Percentiles rank a stretch among this genome's conserved stretches.
These are phyloP conservation scores for Pithys albifrons DNA, from an alignment of 2,113 vertebrate species.

Conservation along the genomic window DNA sequence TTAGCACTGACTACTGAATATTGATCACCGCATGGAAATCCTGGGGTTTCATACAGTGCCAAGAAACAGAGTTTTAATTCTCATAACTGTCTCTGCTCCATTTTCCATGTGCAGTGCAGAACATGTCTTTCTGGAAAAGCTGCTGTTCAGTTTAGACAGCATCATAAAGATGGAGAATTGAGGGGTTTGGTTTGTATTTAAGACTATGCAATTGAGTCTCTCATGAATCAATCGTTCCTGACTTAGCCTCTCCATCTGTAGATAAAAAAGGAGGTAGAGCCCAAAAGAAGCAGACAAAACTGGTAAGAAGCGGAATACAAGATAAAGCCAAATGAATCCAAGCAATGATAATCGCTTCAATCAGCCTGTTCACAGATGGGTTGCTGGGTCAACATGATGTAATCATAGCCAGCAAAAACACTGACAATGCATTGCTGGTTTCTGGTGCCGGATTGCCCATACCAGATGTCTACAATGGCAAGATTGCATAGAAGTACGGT, in stretches of 20 bases:
- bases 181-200: neutral
- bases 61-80: neutral
- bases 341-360: neutral
- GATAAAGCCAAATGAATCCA: neutral
- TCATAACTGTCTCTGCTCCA: neutral
- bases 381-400: neutral
- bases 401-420: neutral
- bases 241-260: neutral
- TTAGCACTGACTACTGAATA: neutral
- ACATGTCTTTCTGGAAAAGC: neutral
- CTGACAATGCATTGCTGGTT: neutral
- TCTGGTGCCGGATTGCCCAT: neutral
- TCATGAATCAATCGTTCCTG: neutral
- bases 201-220: accelerated
- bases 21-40: neutral
- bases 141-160: neutral
- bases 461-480: neutral
- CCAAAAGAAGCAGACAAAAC: neutral
- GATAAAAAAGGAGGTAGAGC: neutral
- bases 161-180: neutral
- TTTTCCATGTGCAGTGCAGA: neutral
- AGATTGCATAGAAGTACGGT: neutral
- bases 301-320: neutral
- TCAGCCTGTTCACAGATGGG: neutral
- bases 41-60: neutral